These are phyloP conservation scores for Bucco capensis DNA, from an alignment of 2,113 vertebrate species.

Conservation along the genomic window DNA sequence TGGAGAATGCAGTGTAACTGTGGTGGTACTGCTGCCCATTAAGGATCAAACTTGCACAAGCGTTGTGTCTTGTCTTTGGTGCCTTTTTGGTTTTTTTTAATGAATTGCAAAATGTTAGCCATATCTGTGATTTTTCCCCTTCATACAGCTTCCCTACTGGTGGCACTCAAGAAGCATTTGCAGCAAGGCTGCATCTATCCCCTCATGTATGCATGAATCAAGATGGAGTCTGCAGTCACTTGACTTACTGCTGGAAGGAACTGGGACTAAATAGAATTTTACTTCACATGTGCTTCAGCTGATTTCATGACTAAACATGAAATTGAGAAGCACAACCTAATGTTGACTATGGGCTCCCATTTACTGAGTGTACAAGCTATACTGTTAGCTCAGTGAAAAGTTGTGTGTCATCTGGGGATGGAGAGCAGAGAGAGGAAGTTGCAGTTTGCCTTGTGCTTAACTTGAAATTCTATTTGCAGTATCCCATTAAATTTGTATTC, in stretches of 20 bases:
- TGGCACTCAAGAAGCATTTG: background rate
- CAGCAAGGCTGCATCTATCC: background rate
- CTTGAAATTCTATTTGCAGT: background rate
- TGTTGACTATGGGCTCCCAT: background rate
- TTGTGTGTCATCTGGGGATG: background rate
- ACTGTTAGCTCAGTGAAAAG: background rate
- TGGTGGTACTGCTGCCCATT: background rate
- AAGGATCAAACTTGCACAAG: fast-evolving
- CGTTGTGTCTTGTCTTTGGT: background rate
- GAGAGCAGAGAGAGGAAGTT: background rate
- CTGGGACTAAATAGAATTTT: background rate
- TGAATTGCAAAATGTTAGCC: background rate
- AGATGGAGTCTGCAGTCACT: background rate
- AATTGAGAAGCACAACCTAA: background rate
- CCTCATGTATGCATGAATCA: background rate
- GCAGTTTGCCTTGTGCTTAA: background rate
- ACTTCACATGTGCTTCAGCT: background rate
- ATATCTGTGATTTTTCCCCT: background rate
- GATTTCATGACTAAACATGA: background rate
- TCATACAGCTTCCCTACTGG: background rate
- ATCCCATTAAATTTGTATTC: background rate
- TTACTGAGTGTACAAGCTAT: background rate
- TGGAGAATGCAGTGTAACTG: background rate
- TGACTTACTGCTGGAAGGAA: background rate
- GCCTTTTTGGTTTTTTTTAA: background rate